Evolutionary conservation across 2,888 invertebrate species (phyloP).

Genomic region (Eutolmus rufibarbis): DNA sequence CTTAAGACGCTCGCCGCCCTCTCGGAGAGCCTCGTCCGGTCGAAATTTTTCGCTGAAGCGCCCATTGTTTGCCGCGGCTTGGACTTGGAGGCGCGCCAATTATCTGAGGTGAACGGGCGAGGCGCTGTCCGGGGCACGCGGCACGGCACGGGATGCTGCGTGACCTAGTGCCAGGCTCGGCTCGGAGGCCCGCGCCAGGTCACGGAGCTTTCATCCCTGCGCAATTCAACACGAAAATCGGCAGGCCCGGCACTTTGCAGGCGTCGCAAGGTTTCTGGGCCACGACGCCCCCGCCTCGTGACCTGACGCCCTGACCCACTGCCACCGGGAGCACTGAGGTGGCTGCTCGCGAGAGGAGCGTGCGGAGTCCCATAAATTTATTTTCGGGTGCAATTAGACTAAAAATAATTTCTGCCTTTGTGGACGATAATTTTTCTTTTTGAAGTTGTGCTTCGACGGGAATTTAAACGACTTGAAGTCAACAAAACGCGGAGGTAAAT

Average conservation of each 20-base stretch:
- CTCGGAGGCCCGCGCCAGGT: neutral
- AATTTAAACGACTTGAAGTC: neutral
- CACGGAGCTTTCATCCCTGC: neutral
- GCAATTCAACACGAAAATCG: neutral
- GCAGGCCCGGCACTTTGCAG: neutral
- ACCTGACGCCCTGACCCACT: neutral
- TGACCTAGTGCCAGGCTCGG: neutral
- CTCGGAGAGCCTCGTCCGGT: neutral
- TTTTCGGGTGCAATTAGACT: neutral
- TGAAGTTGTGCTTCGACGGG: neutral
- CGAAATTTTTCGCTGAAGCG: neutral
- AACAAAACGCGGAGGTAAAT: neutral
- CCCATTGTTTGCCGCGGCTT: neutral
- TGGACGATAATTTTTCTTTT: neutral
- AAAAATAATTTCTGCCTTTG: neutral
- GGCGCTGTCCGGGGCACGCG: neutral
- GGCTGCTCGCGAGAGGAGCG: neutral
- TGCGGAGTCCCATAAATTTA: neutral
- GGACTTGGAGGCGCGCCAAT: neutral
- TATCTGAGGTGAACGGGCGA: neutral
- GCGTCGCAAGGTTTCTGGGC: slow-evolving; percentile 1
- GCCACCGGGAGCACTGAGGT: neutral
- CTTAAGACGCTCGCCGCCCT: neutral
- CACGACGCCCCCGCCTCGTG: neutral
- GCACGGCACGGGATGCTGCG: neutral